phyloP scores from a whole-genome alignment of 1,140 invertebrate species.

The Leptopilina clavipes region DNA sequence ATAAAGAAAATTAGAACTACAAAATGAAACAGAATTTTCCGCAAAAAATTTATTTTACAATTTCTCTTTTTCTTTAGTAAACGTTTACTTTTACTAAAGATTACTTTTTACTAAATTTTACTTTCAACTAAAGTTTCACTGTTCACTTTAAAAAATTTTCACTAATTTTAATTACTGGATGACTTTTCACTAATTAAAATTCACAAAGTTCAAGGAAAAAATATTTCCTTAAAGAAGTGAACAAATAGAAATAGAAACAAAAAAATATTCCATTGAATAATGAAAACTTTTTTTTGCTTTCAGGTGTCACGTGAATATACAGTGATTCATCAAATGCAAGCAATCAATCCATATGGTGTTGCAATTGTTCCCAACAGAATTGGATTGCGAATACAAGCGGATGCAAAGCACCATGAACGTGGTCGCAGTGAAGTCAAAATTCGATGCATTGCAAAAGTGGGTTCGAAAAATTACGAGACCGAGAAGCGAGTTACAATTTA shows the following conservation, averaged over 20 bases:
- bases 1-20: no score
- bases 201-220: neutral
- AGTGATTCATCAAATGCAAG: conserved; percentile 44
- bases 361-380: conserved; percentile 49
- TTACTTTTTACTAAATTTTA: no score
- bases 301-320: conserved; percentile 57
- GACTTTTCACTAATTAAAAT: no score
- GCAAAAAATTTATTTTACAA: no score
- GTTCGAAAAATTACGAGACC: conserved; percentile 40
- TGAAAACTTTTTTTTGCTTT: conserved; percentile 29
- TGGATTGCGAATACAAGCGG: conserved; percentile 55
- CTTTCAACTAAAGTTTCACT: no score
- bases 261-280: conserved; percentile 8
- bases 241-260: no score
- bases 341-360: conserved; percentile 27
- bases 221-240: neutral
- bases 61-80: no score
- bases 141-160: no score
- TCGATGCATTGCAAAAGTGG: conserved; percentile 56
- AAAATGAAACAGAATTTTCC: no score
- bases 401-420: conserved; percentile 49
- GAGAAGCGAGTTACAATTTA: conserved; percentile 50
- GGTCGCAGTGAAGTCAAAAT: conserved; percentile 45
- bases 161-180: no score
- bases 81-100: no score